A percentile compares a stretch with the other conserved stretches of the same genome.
Conservation (phyloP, 2,888 invertebrate genomes). For the Acanthococcus lagerstroemiae region DNA sequence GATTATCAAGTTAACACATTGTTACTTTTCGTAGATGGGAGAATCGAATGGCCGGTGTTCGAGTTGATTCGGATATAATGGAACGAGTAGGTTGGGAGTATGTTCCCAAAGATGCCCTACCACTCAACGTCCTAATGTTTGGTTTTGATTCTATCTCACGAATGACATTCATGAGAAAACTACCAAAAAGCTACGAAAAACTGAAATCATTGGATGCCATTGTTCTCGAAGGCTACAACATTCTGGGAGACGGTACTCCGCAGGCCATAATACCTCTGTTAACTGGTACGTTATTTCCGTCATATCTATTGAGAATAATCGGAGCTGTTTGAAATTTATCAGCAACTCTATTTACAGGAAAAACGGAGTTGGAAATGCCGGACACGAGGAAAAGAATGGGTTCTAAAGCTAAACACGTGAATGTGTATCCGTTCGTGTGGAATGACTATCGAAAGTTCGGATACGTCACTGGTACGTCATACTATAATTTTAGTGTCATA, state of each 20-base stretch:
- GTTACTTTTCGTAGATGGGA: constrained; percentile 47
- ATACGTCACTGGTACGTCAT: constrained; percentile 41
- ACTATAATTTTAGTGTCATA: no score
- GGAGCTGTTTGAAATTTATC: no score
- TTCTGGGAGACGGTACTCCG: constrained; percentile 78
- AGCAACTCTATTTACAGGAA: no score
- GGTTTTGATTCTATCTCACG: constrained; percentile 82
- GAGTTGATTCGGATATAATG: constrained; percentile 44
- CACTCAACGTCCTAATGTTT: constrained; percentile 67
- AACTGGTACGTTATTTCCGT: constrained; percentile 53
- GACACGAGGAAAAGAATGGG: constrained; percentile 64
- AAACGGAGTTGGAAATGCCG: constrained; percentile 69
- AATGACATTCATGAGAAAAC: constrained; percentile 65
- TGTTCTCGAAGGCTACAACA: constrained; percentile 66
- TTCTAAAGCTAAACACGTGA: constrained; percentile 53
- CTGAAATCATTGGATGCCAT: constrained; percentile 53
- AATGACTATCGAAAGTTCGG: constrained; percentile 60
- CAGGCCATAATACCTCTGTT: constrained; percentile 78
- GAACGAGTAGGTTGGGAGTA: constrained; percentile 45
- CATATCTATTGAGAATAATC: background rate
- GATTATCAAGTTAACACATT: background rate
- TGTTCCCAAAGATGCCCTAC: constrained; percentile 45
- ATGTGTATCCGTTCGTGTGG: constrained; percentile 80
- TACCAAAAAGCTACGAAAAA: constrained; percentile 64
- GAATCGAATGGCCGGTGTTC: constrained; percentile 55